Evolutionary conservation across 1,140 invertebrate genomes (phyloP).

Genomic region (Polypedilum pembai): DNA sequence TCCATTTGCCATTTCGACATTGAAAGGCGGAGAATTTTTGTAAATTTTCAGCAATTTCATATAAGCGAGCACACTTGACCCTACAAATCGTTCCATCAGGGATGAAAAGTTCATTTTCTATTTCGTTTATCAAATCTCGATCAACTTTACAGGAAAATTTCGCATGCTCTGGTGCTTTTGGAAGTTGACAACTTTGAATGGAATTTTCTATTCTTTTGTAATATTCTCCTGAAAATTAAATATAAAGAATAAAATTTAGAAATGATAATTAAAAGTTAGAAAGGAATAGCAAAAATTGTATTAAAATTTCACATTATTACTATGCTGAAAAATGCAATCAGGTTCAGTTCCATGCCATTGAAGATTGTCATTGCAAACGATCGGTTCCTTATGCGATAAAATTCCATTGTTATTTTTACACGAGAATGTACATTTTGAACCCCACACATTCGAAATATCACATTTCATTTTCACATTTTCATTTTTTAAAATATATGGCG

Average conservation of each 20-base stretch:
- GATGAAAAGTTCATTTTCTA: background rate
- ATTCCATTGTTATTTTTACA: constrained; percentile 24
- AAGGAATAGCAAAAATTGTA: too few species aligned
- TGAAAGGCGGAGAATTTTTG: background rate
- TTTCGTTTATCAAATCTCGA: background rate
- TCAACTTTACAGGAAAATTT: constrained; percentile 15
- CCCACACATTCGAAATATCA: constrained; percentile 13
- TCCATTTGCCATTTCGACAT: constrained; percentile 24
- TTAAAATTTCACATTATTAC: constrained; percentile 23
- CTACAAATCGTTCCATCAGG: background rate
- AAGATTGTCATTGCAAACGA: constrained; percentile 25
- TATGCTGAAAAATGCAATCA: constrained; percentile 17
- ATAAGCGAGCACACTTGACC: background rate
- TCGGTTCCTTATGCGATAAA: background rate
- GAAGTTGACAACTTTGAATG: background rate
- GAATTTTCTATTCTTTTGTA: background rate
- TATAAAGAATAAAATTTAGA: background rate
- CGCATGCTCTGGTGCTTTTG: background rate
- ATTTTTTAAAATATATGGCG: background rate
- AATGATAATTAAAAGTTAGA: too few species aligned
- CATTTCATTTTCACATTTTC: constrained; percentile 21
- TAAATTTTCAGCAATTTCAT: background rate
- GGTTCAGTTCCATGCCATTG: constrained; percentile 27
- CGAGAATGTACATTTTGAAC: constrained; percentile 25
- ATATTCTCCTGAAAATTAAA: background rate